Percentiles rank a stretch among this genome's conserved stretches.
phyloP scores from a whole-genome alignment of 2,797 vertebrate species.

The Streptopelia turtur region DNA sequence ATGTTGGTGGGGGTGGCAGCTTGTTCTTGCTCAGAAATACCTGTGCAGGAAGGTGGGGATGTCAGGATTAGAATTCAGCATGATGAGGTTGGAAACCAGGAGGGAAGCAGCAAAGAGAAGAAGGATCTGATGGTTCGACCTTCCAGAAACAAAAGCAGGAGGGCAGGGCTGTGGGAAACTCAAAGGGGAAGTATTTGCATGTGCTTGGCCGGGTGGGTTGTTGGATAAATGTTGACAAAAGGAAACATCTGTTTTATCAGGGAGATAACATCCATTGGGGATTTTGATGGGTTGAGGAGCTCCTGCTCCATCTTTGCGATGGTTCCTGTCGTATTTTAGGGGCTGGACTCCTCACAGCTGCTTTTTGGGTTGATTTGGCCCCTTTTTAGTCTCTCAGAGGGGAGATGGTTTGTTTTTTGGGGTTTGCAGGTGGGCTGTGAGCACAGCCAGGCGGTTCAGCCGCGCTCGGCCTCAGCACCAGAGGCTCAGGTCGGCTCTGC shows the following conservation, averaged over 20 bases:
- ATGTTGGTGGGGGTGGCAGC: neutral
- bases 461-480: fast-evolving
- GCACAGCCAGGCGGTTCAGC: fast-evolving
- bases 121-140: neutral
- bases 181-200: fast-evolving
- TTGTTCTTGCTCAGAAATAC: fast-evolving
- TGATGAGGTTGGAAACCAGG: neutral
- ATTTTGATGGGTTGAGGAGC: neutral
- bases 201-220: neutral
- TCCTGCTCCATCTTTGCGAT: neutral
- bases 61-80: neutral
- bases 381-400: neutral
- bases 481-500: fast-evolving
- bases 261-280: neutral
- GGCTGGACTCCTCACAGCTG: neutral
- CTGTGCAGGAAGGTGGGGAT: fast-evolving
- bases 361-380: neutral
- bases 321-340: neutral
- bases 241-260: neutral
- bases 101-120: neutral
- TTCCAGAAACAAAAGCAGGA: neutral
- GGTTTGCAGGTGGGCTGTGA: neutral
- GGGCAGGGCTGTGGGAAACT: neutral
- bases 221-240: neutral
- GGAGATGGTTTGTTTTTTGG: neutral